Base-by-base conservation (phyloP, 2,113 vertebrate species). In the Cyprinodon variegatus region DNA sequence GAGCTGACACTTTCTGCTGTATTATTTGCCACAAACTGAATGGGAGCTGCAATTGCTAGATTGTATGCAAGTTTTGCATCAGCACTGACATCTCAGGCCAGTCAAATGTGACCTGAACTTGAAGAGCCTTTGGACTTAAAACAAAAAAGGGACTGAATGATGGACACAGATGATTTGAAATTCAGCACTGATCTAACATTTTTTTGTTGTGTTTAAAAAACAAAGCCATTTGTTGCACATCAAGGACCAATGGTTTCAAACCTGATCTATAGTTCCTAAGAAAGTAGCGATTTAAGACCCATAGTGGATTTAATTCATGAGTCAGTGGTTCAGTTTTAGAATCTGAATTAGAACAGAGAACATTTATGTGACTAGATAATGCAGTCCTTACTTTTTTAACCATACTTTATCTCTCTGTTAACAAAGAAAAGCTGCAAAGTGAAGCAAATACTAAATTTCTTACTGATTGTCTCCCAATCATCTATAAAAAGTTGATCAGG, bases 61-160 rank as follows among this genome's bases (percentile, higher is more conserved):
- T 48, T 9, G 38, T 46, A 50, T 86, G 84, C 67, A 87, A 87
- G 77, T 69, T 90, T 92, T 87, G 79, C 84, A 83, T 92, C 89
- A 88, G 80, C 68, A 12, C 65, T 79, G 83, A 88, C 74, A 85
- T 81, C 72, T 80, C 67, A 1, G 65, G 63, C 76, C 78, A 86
- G 70, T 39, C 68, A 78, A 36, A 71, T 57, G 45, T 77, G 78
- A 86, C 83, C 87, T 81, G 78, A 82, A 75, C 78, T 76, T 81
- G 63, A 72, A 81, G 45, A 11, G 2, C 22, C 66, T 83, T 73
- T 72, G 63, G 76, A 81, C 17, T 57, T 53, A 39, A 77, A 85
- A 73, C 72, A 83, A 83, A 84, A 72, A 57, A 29, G 39, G 37
- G 59, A 53, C 64, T 22, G 39, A 29, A 71, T 45, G 53, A 73